These are phyloP conservation scores for Drosophila sechellia DNA, from an alignment of 1,140 invertebrate genomes.

Conservation along the genomic window DNA sequence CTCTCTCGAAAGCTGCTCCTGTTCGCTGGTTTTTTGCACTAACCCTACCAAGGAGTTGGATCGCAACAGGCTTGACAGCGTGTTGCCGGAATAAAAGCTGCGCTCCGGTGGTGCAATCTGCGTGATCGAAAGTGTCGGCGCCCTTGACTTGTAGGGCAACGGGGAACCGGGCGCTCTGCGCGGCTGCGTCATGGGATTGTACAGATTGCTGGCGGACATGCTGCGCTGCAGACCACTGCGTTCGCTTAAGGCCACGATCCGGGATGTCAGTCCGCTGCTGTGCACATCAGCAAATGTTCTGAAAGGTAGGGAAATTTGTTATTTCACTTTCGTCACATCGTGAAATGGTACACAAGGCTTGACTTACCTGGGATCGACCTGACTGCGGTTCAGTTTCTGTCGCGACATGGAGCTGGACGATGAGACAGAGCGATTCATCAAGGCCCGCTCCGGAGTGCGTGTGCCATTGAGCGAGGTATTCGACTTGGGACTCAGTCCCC, in stretches of 20 bases:
- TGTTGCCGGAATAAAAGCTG: conserved; percentile 68
- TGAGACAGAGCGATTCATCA: conserved; percentile 18
- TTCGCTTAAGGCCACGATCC: conserved; percentile 72
- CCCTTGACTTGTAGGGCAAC: conserved; percentile 64
- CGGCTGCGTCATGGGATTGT: conserved; percentile 73
- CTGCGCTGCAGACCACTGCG: conserved; percentile 62
- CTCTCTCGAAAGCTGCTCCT: conserved; percentile 69
- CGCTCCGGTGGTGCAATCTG: conserved; percentile 83
- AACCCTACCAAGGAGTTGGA: conserved; percentile 75
- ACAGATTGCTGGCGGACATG: conserved; percentile 71
- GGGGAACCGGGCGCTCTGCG: conserved; percentile 67
- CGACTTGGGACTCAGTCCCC: conserved; percentile 21
- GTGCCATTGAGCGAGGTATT: conserved; percentile 17
- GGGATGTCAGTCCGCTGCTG: conserved; percentile 84
- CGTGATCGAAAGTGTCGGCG: conserved; percentile 75
- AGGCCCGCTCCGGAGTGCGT: conserved; percentile 15
- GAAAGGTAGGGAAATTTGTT: neutral
- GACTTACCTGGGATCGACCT: conserved; percentile 72
- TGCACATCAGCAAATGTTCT: conserved; percentile 84
- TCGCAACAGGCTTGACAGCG: conserved; percentile 69
- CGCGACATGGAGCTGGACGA: conserved; percentile 33
- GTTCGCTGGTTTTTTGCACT: conserved; percentile 58
- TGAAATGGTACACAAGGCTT: neutral
- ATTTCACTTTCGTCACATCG: neutral
- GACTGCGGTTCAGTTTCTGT: conserved; percentile 69